A percentile compares a stretch with the other conserved stretches of the same genome.
These are phyloP conservation scores for Parapsyche elsis DNA, from an alignment of 1,140 invertebrate genomes.

Conservation along the genomic window DNA sequence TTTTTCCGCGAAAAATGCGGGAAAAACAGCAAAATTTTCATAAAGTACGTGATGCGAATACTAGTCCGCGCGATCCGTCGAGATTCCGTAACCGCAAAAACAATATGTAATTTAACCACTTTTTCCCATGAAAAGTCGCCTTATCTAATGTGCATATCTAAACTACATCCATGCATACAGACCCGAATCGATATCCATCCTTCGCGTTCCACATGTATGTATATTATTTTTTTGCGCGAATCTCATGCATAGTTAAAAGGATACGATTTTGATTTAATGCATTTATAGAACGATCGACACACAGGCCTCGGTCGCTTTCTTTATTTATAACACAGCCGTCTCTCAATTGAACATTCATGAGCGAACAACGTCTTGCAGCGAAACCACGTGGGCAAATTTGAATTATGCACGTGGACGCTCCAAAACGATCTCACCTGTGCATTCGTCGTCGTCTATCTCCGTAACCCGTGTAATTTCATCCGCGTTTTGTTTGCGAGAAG, in stretches of 20 bases:
- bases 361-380: background rate
- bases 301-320: background rate
- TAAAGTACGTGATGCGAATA: slow-evolving; percentile 53
- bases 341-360: slow-evolving; percentile 10
- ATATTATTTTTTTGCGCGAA: background rate
- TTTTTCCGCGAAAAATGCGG: background rate
- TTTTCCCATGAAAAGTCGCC: slow-evolving; percentile 3
- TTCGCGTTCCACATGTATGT: background rate
- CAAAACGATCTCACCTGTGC: background rate
- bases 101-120: slow-evolving; percentile 41
- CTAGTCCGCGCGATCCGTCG: slow-evolving; percentile 27
- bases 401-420: slow-evolving; percentile 14
- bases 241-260: background rate
- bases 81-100: slow-evolving; percentile 24
- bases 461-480: background rate
- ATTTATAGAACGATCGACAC: background rate
- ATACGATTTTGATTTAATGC: slow-evolving; percentile 19
- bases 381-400: background rate
- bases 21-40: slow-evolving; percentile 48
- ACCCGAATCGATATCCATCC: background rate
- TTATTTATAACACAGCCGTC: no score
- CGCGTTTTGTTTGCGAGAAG: background rate
- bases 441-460: background rate
- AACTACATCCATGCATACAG: background rate
- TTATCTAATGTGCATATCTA: slow-evolving; percentile 37